Base-by-base conservation (phyloP, 2,797 vertebrate genomes). In the Gephyroberyx darwinii region DNA sequence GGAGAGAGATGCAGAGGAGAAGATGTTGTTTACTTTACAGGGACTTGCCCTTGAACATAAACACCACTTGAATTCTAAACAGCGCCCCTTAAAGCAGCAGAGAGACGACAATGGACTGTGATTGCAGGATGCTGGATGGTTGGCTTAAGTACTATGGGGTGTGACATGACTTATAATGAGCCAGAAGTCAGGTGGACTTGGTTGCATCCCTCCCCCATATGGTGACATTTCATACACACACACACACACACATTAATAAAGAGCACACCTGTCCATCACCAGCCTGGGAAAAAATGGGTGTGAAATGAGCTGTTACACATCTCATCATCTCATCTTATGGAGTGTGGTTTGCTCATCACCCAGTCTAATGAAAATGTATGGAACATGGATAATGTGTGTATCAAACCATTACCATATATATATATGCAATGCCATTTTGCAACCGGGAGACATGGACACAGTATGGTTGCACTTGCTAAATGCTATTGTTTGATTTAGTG, bases 91-190 rank as follows among this genome's bases (percentile, higher is more conserved):
- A 79, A 72, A 71, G 59, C 58, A 31, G 45, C 60, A 59, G 17
- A 39, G 16, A 69, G 63, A 80, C 74, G 63, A 79, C 77, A 76
- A 85, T 85, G 64, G 71, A 80, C 67, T 52, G 54, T 80, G 74
- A 84, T 75, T 69, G 73, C 62, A 58, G 69, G 60, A 51, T 65
- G 55, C 58, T 51, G 69, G 26, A 26, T 26, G 26, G 51, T 17
- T 39, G 41, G 51, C 61, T 65, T 33, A 76, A 75, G 53, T 41
- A 72, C 50, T 12, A 5, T 6, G 56, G 67, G 64, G n/a, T 39
- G 57, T 85, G 85, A 83, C 43, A n/a, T 58, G 81, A 88, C 65
- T 89, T n/a, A 57, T 54, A 88, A 88, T 82, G 61, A 84, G 69
- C 26, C 43, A 12, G 19, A 48, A 43, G 55, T 63, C 72, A 78